A percentile compares a stretch with the other conserved stretches of the same genome.
These are phyloP conservation scores for Holacanthella duospinosa DNA, from an alignment of 2,888 invertebrate species.

Conservation along the genomic window DNA sequence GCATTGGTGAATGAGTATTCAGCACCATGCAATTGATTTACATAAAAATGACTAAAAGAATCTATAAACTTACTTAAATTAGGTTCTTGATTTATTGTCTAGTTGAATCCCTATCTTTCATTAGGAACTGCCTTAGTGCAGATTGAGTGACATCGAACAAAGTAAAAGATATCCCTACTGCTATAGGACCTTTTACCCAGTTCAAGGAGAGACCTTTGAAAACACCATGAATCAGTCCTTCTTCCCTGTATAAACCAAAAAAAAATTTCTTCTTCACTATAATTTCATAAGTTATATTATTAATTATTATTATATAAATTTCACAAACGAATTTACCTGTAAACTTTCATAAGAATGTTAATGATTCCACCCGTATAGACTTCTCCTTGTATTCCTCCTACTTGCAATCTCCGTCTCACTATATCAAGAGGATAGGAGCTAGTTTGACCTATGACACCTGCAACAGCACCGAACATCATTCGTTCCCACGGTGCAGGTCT, in stretches of 20 bases:
- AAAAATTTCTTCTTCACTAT: too few species aligned
- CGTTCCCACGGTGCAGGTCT: slow-evolving; percentile 53
- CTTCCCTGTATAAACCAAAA: slow-evolving; percentile 51
- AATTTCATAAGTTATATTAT: too few species aligned
- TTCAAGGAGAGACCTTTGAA: slow-evolving; percentile 99
- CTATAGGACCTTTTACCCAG: slow-evolving; percentile 64
- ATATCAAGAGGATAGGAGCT: slow-evolving; percentile 95
- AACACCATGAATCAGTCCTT: slow-evolving; percentile 78
- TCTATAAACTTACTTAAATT: too few species aligned
- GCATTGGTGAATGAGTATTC: background rate
- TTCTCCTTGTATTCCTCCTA: slow-evolving; percentile 37
- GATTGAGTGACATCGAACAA: slow-evolving; percentile 20
- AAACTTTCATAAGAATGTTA: slow-evolving; percentile 57
- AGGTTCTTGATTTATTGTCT: background rate
- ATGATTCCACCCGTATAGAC: slow-evolving; percentile 54
- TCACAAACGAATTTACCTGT: slow-evolving; percentile 49
- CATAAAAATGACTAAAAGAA: too few species aligned
- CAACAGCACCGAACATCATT: slow-evolving; percentile 65
- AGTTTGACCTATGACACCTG: slow-evolving; percentile 88
- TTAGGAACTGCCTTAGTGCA: slow-evolving; percentile 12
- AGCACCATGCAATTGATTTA: background rate
- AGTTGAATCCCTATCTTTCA: background rate
- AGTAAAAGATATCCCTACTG: slow-evolving; percentile 46
- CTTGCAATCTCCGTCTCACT: slow-evolving; percentile 64
- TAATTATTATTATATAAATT: slow-evolving; percentile 2